Base-by-base conservation (phyloP, 2,113 vertebrate genomes). In the Myiozetetes cayanensis region DNA sequence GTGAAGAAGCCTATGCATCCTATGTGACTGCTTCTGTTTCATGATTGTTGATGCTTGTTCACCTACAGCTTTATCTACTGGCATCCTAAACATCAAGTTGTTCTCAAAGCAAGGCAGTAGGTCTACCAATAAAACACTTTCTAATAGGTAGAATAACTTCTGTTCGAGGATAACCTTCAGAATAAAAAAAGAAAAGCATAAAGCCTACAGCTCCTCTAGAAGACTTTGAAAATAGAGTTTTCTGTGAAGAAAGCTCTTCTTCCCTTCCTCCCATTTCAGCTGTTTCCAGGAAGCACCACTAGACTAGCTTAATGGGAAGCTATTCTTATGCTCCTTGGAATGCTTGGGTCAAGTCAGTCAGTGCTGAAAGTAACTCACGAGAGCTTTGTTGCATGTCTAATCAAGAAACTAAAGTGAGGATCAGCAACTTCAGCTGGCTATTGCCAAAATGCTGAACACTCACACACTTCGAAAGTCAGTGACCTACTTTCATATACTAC, bases 401-500 rank as follows among this genome's bases (percentile, higher is more conserved):
- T 24, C 33, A 52, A 72, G 33, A 13, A 67, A 19, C 31, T 83
- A 25, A 65, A 53, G 53, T 0, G 0, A 46, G 12, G 22, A 85
- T 23, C n/a, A 9, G 27, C 2, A 8, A 4, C 27, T 72, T 76
- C 25, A 87, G 24, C 14, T 43, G 24, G 41, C 31, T 52, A 35
- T 0, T 33, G 37, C 17, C 30, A 44, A 53, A 55, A 0, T 44
- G 9, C 44, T 56, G 22, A 65, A 41, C 37, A 65, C 2, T 24
- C 44, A 55, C 9, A 35, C 3, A 41, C 23, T 58, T 30, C 23
- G 9, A 11, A 73, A 63, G 46, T 23, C 55, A 43, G 31, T 17
- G 20, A 83, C 7, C 18, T 47, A 37, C 9, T 53, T 66, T 61
- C 22, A 63, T 24, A 2, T 12, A 73, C 43, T 92, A 98, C 99